Conservation (phyloP, 2,113 vertebrate species). For the Alethe castanea region DNA sequence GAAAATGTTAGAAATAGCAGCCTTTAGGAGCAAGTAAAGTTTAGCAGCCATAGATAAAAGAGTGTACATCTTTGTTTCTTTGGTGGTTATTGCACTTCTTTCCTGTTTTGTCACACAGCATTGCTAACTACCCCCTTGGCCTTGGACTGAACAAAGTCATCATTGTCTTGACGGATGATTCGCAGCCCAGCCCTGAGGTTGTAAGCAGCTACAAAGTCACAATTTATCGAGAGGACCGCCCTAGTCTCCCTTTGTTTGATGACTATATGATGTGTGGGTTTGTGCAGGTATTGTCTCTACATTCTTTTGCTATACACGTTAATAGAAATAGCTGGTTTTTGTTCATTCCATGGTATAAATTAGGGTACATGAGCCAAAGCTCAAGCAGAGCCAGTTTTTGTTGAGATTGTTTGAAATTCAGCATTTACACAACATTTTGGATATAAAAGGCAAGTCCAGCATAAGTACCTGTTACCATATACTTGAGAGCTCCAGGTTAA, state of each 20-base stretch:
- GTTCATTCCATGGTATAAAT: not conserved
- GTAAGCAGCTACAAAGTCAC: conserved; percentile 86
- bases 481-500: not conserved
- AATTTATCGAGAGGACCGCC: conserved; percentile 86
- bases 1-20: not conserved
- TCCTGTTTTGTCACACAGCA: conserved; percentile 63
- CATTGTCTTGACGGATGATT: conserved; percentile 79
- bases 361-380: not conserved
- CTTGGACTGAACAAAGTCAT: conserved; percentile 85
- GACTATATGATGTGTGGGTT: conserved; percentile 89
- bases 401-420: not conserved
- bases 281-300: conserved; percentile 79
- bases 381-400: not conserved
- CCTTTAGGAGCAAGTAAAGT: not conserved
- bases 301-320: not conserved
- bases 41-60: not conserved
- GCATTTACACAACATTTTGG: not conserved
- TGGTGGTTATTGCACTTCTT: not conserved
- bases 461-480: not conserved
- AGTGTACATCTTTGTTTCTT: not conserved
- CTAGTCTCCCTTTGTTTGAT: conserved; percentile 89
- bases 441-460: not conserved
- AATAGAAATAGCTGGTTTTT: not conserved
- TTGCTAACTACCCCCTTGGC: conserved; percentile 85
- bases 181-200: conserved; percentile 53